Base-by-base conservation (phyloP, 2,888 invertebrate species). In the Nebria brevicollis region DNA sequence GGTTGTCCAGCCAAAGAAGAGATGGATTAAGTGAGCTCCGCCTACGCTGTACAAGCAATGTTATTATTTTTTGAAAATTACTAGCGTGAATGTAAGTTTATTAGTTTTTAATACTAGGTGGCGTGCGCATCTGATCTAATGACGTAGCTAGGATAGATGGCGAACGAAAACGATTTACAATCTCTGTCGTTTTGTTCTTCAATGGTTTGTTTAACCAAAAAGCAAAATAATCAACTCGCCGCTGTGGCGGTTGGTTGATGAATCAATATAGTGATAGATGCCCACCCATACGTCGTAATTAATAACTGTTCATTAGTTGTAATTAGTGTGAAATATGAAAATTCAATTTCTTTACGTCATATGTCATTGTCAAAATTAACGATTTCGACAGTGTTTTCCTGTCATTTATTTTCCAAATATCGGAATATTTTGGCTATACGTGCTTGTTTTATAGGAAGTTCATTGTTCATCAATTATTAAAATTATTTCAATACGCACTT, bases 241-340 rank as follows among this genome's bases (percentile, higher is more conserved):
- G 54, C 54, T 54, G 54, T 8, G 54, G 4, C 7, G 54, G 54
- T 13, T 54, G 54, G 34, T 66, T 79, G 79, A 79, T 79, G 79
- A 79, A 79, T 79, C 79, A 79, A 79, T 68, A 13, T n/a, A 15
- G n/a, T 20, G 42, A 73, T 15, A 26, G 15, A 25, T 68, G 68
- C 68, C 68, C 20, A n/a, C 73, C 34, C 34, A 15, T 73, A 42
- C 43, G 43, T 66, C 26, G 79, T 79, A 79, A 79, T 79, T 79
- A 79, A 79, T 79, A 79, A 79, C 79, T 79, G 79, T 79, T 79
- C 79, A 79, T 79, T 79, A 79, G 79, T 68, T 79, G 68, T 79
- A 79, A 79, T 79, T 79, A 79, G 26, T 68, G 74, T 79, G 79
- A 74, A 75, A 79, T 79, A 79, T 79, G 79, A 79, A 79, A 79